Conservation (phyloP, 2,797 vertebrate genomes). For the Sternarchorhynchus goeldii region DNA sequence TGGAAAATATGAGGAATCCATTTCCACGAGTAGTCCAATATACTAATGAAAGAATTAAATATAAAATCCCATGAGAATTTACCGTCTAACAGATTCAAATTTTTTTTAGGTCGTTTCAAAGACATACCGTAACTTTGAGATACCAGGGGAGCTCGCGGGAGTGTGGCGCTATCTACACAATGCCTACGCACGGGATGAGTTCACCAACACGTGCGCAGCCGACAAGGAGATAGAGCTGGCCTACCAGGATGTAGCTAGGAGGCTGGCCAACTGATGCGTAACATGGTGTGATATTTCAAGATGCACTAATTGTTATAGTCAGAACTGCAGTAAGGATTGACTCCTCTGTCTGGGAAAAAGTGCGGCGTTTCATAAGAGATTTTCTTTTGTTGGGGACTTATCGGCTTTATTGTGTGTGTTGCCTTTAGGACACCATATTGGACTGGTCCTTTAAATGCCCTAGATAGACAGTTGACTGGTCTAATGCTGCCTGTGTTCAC, state of each 20-base stretch:
- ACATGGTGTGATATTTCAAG: not conserved
- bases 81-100: not conserved
- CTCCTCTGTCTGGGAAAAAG: slow-evolving; percentile 2
- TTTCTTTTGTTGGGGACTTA: slow-evolving; percentile 1
- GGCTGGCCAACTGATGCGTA: slow-evolving; percentile 79
- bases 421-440: slow-evolving; percentile 50
- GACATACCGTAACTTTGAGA: slow-evolving; percentile 92
- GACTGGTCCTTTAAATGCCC: slow-evolving; percentile 45
- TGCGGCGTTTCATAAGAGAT: slow-evolving; percentile 1
- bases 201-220: slow-evolving; percentile 92
- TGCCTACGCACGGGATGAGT: slow-evolving; percentile 87
- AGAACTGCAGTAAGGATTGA: not conserved
- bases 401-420: slow-evolving; percentile 35
- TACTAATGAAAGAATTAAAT: not conserved
- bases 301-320: slow-evolving; percentile 4
- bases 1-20: not conserved
- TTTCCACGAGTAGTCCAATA: not conserved
- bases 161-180: slow-evolving; percentile 92
- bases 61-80: not conserved
- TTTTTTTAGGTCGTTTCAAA: slow-evolving; percentile 86
- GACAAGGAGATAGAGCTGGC: slow-evolving; percentile 91
- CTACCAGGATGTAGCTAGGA: slow-evolving; percentile 92
- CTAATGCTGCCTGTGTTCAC: slow-evolving; percentile 40
- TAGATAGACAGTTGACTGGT: slow-evolving; percentile 38
- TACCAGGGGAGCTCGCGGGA: slow-evolving; percentile 86